Evolutionary conservation across 2,888 invertebrate genomes (phyloP).

Genomic region (Synergus laeviventris): DNA sequence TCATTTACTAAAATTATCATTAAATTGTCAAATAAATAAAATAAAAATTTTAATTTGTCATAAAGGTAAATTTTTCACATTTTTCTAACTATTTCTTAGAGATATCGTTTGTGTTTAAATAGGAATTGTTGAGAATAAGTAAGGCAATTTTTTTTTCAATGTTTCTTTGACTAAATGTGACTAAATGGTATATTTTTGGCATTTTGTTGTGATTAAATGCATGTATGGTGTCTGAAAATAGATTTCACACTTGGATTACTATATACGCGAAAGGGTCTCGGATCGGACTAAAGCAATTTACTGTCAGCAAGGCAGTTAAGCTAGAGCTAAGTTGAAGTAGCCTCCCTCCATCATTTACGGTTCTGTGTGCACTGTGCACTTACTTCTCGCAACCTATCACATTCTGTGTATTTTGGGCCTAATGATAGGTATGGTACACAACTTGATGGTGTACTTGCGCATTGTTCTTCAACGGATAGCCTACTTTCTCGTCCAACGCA

Average conservation of each 20-base stretch:
- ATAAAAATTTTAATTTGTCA: background rate
- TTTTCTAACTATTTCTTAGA: background rate
- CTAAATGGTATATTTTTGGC: background rate
- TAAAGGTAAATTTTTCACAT: background rate
- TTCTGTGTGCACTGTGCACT: constrained; percentile 30
- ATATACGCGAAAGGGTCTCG: constrained; percentile 27
- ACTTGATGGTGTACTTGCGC: constrained; percentile 12
- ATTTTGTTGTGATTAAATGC: background rate
- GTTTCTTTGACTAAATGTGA: background rate
- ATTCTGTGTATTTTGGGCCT: constrained; percentile 20
- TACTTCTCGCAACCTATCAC: constrained; percentile 16
- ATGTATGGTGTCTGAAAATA: background rate
- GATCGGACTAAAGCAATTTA: constrained; percentile 35
- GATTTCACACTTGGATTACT: background rate
- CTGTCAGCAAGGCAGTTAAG: constrained; percentile 34
- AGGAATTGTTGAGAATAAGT: background rate
- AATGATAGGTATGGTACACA: constrained; percentile 24
- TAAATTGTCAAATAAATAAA: background rate
- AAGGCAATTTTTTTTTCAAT: background rate
- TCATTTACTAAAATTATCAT: background rate
- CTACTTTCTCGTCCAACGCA: constrained; percentile 28
- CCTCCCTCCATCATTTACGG: constrained; percentile 50
- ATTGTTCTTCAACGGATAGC: constrained; percentile 32
- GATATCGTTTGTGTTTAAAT: background rate
- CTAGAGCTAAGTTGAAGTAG: constrained; percentile 45